Percentiles rank a stretch among this genome's conserved stretches.
phyloP scores from a whole-genome alignment of 1,140 invertebrate species.

The Arion vulgaris region DNA sequence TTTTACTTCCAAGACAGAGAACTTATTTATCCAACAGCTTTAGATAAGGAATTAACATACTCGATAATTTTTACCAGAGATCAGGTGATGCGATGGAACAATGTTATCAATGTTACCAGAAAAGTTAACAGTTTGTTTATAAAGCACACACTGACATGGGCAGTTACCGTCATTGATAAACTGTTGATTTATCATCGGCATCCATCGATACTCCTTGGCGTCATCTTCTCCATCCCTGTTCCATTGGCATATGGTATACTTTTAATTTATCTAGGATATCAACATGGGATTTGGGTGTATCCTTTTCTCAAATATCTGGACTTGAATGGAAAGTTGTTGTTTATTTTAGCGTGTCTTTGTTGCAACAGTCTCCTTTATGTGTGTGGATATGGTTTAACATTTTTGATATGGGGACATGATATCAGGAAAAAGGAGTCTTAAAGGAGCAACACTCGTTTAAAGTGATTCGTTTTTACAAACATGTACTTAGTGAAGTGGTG shows the following conservation, averaged over 20 bases:
- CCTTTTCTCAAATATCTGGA: not conserved
- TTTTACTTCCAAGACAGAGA: not conserved
- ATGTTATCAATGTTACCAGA: not conserved
- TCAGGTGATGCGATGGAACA: not conserved
- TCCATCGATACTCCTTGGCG: not conserved
- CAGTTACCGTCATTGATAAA: not conserved
- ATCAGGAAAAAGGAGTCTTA: not conserved
- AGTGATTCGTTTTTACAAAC: no score
- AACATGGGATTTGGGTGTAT: slow-evolving; percentile 1
- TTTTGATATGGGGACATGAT: not conserved
- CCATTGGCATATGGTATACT: not conserved
- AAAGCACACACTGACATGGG: not conserved
- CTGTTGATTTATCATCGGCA: not conserved
- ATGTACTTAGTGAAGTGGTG: no score
- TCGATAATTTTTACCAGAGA: not conserved
- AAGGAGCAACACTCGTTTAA: no score
- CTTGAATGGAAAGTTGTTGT: not conserved
- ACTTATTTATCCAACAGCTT: not conserved
- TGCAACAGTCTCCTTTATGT: not conserved
- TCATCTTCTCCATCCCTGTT: not conserved
- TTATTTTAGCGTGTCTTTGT: not conserved
- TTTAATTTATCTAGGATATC: not conserved
- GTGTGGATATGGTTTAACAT: not conserved
- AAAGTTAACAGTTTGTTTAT: not conserved
- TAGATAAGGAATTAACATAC: not conserved